Conservation (phyloP, 2,113 vertebrate genomes). For the Sceloporus tristichus region DNA sequence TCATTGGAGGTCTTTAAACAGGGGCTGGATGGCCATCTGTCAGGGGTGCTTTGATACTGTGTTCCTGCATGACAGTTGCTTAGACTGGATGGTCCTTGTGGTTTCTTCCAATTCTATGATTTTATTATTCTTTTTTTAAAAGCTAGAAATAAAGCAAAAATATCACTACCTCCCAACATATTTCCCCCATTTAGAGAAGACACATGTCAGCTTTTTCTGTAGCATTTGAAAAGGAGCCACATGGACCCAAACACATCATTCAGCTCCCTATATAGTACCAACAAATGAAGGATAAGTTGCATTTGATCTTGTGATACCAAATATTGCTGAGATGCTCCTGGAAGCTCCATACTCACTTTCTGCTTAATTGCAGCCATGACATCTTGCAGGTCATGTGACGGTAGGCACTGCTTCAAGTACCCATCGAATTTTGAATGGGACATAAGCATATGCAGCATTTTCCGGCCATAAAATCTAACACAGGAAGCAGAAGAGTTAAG, state of each 20-base stretch:
- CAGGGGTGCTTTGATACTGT: too few relatives aligned
- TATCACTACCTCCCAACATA: too few relatives aligned
- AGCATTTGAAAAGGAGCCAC: background rate
- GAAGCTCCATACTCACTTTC: slow-evolving; percentile 61
- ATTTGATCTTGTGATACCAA: background rate
- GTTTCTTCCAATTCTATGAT: too few relatives aligned
- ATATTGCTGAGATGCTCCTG: background rate
- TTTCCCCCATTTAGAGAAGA: too few relatives aligned
- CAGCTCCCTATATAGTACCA: background rate
- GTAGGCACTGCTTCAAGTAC: slow-evolving; percentile 65
- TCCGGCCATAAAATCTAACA: slow-evolving; percentile 75
- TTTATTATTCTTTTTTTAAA: too few relatives aligned
- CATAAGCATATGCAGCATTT: slow-evolving; percentile 75
- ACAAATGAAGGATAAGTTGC: background rate
- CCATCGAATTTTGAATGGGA: slow-evolving; percentile 61
- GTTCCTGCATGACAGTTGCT: too few relatives aligned
- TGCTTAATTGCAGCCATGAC: slow-evolving; percentile 71
- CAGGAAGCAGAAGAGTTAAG: background rate
- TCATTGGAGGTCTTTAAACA: too few relatives aligned
- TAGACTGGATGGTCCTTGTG: too few relatives aligned
- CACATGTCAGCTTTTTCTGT: background rate
- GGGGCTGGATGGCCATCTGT: too few relatives aligned
- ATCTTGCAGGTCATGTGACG: slow-evolving; percentile 61
- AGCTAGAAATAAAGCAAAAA: too few relatives aligned
- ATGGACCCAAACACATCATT: background rate